Evolutionary conservation across 2,113 vertebrate species (phyloP).

Genomic region (Triplophysa tibetana): DNA sequence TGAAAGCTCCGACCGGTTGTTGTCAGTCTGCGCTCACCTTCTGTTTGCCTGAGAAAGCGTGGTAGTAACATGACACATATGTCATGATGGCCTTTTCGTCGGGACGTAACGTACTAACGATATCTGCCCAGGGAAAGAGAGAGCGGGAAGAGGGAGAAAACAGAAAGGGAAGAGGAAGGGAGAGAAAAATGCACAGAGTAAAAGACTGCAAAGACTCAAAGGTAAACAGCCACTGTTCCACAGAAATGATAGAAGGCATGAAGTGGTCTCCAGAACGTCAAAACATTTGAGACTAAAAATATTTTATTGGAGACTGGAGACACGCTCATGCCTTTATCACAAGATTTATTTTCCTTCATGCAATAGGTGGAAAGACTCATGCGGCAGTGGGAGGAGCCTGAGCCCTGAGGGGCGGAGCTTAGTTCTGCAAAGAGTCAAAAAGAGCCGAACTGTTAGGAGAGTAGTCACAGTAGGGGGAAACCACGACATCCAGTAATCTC

Average conservation of each 20-base stretch:
- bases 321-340: conserved; percentile 59
- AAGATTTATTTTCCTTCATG: conserved; percentile 76
- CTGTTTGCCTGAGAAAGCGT: conserved; percentile 97
- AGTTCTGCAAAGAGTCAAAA: conserved; percentile 71
- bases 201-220: conserved; percentile 73
- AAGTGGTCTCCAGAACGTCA: conserved; percentile 26
- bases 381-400: conserved; percentile 67
- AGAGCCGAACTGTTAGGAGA: conserved; percentile 79
- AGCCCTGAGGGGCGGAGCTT: conserved; percentile 49
- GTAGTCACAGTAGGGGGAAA: conserved; percentile 34
- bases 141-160: conserved; percentile 37
- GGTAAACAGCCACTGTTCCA: conserved; percentile 62
- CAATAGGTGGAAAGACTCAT: conserved; percentile 76
- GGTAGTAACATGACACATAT: conserved; percentile 99
- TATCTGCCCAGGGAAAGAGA: conserved; percentile 85
- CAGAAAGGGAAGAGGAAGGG: conserved; percentile 37
- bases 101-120: conserved; percentile 98
- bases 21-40: conserved; percentile 86
- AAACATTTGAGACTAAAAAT: not conserved
- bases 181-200: conserved; percentile 70
- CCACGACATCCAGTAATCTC: conserved; percentile 35
- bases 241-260: conserved; percentile 47
- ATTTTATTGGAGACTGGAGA: conserved; percentile 38
- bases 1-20: conserved; percentile 4
- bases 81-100: conserved; percentile 99